Conservation (phyloP, 2,888 invertebrate species). For the Graphium colonna region DNA sequence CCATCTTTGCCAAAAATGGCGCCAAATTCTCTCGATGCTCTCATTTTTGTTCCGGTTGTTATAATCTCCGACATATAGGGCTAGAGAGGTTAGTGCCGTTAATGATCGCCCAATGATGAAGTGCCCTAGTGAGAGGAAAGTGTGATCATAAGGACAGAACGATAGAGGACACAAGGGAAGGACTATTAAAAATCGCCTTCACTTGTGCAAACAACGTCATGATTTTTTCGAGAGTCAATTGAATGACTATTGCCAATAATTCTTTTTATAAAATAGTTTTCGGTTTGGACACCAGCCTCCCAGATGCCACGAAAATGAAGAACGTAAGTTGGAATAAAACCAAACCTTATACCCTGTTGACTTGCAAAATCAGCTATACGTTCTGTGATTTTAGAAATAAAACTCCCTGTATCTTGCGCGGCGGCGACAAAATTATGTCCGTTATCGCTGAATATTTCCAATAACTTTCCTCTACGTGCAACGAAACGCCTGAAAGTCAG, state of each 20-base stretch:
- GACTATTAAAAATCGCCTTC: slow-evolving; percentile 23
- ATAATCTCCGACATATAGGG: too few species aligned
- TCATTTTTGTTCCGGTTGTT: too few species aligned
- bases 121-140: slow-evolving; percentile 21
- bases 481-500: slow-evolving; percentile 34
- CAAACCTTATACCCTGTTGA: background rate
- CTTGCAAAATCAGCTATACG: background rate
- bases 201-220: slow-evolving; percentile 24
- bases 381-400: too few species aligned
- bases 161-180: slow-evolving; percentile 23
- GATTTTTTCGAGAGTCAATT: slow-evolving; percentile 26
- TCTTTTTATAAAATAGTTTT: slow-evolving; percentile 21
- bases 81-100: slow-evolving; percentile 13
- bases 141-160: slow-evolving; percentile 22
- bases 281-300: slow-evolving; percentile 25
- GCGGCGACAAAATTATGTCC: too few species aligned
- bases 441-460: slow-evolving; percentile 35
- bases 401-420: too few species aligned
- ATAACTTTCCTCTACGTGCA: slow-evolving; percentile 36
- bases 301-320: slow-evolving; percentile 25
- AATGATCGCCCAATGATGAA: slow-evolving; percentile 25
- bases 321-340: slow-evolving; percentile 19
- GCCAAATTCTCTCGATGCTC: too few species aligned
- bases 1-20: too few species aligned
- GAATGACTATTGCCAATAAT: slow-evolving; percentile 23